Conservation (phyloP, 1,140 invertebrate species). For the Orius insidiosus region DNA sequence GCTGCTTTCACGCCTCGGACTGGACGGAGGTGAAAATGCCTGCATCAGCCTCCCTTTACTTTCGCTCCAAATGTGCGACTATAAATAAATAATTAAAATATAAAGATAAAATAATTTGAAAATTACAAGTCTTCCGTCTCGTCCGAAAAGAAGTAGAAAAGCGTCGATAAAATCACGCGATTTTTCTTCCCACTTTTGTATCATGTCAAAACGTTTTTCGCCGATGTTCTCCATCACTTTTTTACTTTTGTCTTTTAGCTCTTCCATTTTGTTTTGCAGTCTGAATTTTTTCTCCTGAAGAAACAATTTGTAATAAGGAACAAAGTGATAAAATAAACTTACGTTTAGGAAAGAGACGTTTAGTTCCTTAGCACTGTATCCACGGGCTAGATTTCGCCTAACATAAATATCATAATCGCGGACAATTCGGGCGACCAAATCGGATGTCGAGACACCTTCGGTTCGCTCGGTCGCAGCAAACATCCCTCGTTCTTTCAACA, state of each 20-base stretch:
- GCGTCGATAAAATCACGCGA: constrained; percentile 88
- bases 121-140: constrained; percentile 61
- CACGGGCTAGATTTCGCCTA: constrained; percentile 84
- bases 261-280: constrained; percentile 88
- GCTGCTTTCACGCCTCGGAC: constrained; percentile 40
- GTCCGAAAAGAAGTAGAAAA: constrained; percentile 83
- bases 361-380: constrained; percentile 93
- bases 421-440: constrained; percentile 96
- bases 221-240: constrained; percentile 75
- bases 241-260: constrained; percentile 79
- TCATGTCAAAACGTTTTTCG: constrained; percentile 72
- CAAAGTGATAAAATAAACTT: too few species aligned
- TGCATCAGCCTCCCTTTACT: constrained; percentile 72
- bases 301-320: too few species aligned
- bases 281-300: constrained; percentile 78
- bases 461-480: constrained; percentile 94
- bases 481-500: constrained; percentile 85
- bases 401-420: constrained; percentile 98
- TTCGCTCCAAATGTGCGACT: constrained; percentile 77
- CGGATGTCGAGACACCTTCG: constrained; percentile 94
- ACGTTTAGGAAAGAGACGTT: constrained; percentile 95
- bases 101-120: constrained; percentile 20
- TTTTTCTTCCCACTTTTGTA: constrained; percentile 93
- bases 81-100: constrained; percentile 7
- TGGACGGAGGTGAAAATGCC: constrained; percentile 70